Evolutionary conservation across 1,140 invertebrate genomes (phyloP).

Genomic region (Aphidius ervi): DNA sequence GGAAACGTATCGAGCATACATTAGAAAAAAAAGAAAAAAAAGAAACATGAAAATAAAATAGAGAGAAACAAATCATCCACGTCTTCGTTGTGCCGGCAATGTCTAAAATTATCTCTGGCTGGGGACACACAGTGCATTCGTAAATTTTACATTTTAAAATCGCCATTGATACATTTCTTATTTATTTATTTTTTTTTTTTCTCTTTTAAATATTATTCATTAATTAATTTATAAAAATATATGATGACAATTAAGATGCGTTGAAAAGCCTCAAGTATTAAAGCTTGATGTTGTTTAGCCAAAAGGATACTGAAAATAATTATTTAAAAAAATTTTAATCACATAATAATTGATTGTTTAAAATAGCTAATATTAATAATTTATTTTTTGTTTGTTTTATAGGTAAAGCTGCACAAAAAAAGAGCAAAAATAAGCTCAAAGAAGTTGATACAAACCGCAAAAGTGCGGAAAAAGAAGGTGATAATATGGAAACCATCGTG

Average conservation of each 20-base stretch:
- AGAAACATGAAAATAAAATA: too few species aligned
- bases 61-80: too few species aligned
- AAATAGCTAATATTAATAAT: constrained; percentile 6
- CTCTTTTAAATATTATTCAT: too few species aligned
- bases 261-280: constrained; percentile 29
- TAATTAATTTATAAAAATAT: neutral
- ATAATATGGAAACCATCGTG: constrained; percentile 54
- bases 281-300: constrained; percentile 35
- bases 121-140: too few species aligned
- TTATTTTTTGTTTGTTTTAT: constrained; percentile 1
- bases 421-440: constrained; percentile 46
- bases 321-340: too few species aligned
- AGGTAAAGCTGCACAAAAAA: constrained; percentile 50
- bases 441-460: constrained; percentile 48
- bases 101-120: too few species aligned
- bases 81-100: too few species aligned
- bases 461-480: constrained; percentile 53
- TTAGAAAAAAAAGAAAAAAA: too few species aligned
- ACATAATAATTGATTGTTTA: constrained; percentile 23
- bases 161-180: neutral
- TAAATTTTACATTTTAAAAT: too few species aligned
- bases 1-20: too few species aligned
- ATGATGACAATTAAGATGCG: constrained; percentile 7
- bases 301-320: constrained; percentile 34
- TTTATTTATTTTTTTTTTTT: neutral